Base-by-base conservation (phyloP, 2,797 vertebrate species). In the Rhynchonycteris naso region DNA sequence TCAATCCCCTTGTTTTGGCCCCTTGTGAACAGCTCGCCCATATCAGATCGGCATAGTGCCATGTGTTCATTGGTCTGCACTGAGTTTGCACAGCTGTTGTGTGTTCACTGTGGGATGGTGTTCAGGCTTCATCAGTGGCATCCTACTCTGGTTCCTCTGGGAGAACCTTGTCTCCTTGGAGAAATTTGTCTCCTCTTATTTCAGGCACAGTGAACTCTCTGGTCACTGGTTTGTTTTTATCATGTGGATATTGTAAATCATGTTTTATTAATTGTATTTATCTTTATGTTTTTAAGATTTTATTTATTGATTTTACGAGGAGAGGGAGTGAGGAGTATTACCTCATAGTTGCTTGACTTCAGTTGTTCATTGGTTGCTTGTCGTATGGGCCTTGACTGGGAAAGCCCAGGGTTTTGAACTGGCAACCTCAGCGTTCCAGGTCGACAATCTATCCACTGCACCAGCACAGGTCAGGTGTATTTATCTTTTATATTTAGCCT, bases 101-200 rank as follows among this genome's bases (percentile, higher is more conserved):
- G 38, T n/a, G 63, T 12, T 52, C 71, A 38, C 59, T 16, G 71
- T 5, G 52, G 43, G 54, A 4, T n/a, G 86, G 68, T 13, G n/a
- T n/a, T 66, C 38, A 24, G 61, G 69, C 9, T 1, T 89, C 30
- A n/a, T 8, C 8, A 22, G 79, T 7, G 1, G 59, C 30, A 35
- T 30, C 21, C 33, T 65, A 78, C 22, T 61, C 63, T 33, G 69
- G 54, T 3, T 16, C 59, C 26, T 68, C 52, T 24, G 61, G 43
- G 43, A 52, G 72, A 61, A 63, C 16, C 33, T 21, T 2, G 12
- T 43, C 4, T 24, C 59, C 63, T 30, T 9, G 19, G 56, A 63
- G 47, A 71, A 47, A 69, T 79, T 52, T 89, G 38, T 89, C 59
- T 82, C 61, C 33, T 22, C 81, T 90, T 84, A 85, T 71, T 94